Base-by-base conservation (phyloP, 1,140 invertebrate species). In the Anoplolepis gracilipes region DNA sequence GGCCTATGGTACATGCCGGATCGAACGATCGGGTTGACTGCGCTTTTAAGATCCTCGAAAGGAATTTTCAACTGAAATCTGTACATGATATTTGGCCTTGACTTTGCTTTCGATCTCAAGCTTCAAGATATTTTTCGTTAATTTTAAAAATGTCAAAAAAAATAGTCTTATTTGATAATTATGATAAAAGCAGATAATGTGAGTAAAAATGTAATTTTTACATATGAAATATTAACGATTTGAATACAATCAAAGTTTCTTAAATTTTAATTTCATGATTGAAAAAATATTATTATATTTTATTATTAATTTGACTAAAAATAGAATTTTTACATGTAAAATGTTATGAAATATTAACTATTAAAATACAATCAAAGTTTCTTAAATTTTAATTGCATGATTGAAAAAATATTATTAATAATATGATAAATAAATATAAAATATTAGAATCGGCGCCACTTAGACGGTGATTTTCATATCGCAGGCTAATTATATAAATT, bases 11-110 rank as follows among this genome's bases (percentile, higher is more conserved):
- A 61, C 28, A 64, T 16, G 30, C 25, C 73, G 19, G 64, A 81
- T 81, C 78, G 78, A 59, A 81, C 65, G 49, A 6, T 4, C 53
- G 19, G 19, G 53, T 82, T 82, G 69, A 82, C 67, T 72, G 67
- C 65, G 46, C 69, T 33, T 72, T 53, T 7, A 16, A n/a, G 49
- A 72, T 81, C 67, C 30, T 61, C 78, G 36, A 25, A 72, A 73
- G 67, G 22, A 59, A 5, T 22, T 73, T 36, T 73, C 70, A 16
- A 13, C 49, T n/a, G 28, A 22, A n/a, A 25, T 39, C 64, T 13
- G 33, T 65, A 49, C 42, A 28, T 55, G 62, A 53, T 69, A 39
- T 30, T 13, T 22, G 19, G 11, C 8, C 13, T 8, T 19, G 30
- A n/a, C 30, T 55, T 33, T 25, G 36, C 0, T 62, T 61, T 22